Percentiles rank a stretch among this genome's conserved stretches.
Conservation (phyloP, 2,113 vertebrate species). For the Etheostoma cragini region DNA sequence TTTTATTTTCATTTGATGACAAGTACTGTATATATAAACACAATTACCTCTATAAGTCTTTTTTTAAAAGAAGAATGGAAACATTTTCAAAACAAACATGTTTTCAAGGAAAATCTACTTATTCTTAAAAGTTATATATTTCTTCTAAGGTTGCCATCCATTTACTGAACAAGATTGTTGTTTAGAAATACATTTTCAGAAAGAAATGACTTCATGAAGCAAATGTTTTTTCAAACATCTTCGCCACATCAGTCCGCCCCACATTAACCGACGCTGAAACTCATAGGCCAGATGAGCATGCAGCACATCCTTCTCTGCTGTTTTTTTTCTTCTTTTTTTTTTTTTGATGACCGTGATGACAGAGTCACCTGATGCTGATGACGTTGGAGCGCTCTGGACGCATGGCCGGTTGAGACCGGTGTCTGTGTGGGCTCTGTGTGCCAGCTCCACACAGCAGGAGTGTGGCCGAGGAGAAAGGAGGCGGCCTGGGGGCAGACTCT, state of each 20-base stretch:
- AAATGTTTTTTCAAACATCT: neutral
- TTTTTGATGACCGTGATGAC: conserved; percentile 35
- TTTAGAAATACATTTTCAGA: neutral
- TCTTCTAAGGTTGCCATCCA: neutral
- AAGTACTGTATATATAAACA: neutral
- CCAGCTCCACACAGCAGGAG: conserved; percentile 78
- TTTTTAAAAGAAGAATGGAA: neutral
- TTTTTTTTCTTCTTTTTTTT: neutral
- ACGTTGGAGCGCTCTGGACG: conserved; percentile 47
- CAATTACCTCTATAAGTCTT: neutral
- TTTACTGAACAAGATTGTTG: neutral
- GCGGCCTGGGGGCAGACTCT: conserved; percentile 82
- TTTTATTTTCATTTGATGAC: neutral
- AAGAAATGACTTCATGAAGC: neutral
- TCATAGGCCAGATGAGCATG: conserved; percentile 27
- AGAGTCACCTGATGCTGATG: conserved; percentile 51
- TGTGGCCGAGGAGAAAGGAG: conserved; percentile 78
- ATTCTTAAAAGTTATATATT: too few relatives aligned
- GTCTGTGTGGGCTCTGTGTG: conserved; percentile 62
- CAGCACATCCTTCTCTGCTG: conserved; percentile 28
- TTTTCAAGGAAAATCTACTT: too few relatives aligned
- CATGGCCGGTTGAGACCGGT: conserved; percentile 62
- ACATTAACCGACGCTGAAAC: neutral
- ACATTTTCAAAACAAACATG: too few relatives aligned
- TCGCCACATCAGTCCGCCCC: neutral